Base-by-base conservation (phyloP, 2,113 vertebrate species). In the Egretta garzetta region DNA sequence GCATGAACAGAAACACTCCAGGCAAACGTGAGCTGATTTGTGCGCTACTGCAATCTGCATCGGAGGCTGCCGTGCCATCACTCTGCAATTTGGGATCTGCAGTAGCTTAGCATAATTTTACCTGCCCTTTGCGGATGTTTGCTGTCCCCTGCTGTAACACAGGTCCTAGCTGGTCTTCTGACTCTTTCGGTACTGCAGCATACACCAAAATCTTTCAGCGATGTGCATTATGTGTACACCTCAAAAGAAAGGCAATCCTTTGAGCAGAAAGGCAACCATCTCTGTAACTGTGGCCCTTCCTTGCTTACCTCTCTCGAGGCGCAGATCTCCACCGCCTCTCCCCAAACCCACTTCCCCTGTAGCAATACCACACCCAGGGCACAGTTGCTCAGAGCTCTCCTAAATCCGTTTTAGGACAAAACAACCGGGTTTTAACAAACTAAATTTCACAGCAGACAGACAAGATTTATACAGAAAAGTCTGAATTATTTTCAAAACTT, bases 1-100 rank as follows among this genome's bases (percentile, higher is more conserved):
- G 77, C 49, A 14, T 4, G 49, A 72, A 28, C 43, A 66, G 86
- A 72, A 88, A 41, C 32, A 3, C 67, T 60, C 56, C 33, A 9
- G 70, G 41, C 72, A 49, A 74, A 70, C 27, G 10, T 0, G 22
- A 75, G 62, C 72, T 23, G 72, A 45, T 84, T 47, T 28, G 52
- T 30, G 3, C 4, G n/a, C 20, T 49, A 18, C 2, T 47, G 55
- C 16, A 23, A 56, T 16, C 50, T 0, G 0, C 64, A 17, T 10
- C 0, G 1, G 35, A 47, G 45, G 67, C 45, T 82, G 70, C 60
- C 33, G 2, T 13, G 49, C 85, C 58, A 14, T 32, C 41, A 2
- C 53, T 55, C 17, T 8, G 16, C 71, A 20, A 3, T 3, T 24
- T 2, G 2, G 83, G 35, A 22, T 12, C 72, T 72, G 80, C 62